Conservation (phyloP, 1,140 invertebrate species). For the Sminthurides bifidus region DNA sequence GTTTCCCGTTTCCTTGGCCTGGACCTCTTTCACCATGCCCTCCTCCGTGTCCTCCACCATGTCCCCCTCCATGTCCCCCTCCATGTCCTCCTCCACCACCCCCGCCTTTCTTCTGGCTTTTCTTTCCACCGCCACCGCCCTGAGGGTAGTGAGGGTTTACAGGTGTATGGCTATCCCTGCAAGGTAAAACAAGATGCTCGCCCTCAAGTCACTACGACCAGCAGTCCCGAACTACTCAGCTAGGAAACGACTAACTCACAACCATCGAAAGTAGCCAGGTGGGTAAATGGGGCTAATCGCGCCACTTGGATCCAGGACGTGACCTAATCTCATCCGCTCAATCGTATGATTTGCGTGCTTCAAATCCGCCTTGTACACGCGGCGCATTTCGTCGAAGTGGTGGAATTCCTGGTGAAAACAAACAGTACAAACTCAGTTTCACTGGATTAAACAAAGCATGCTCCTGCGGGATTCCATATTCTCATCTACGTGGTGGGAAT, state of each 20-base stretch:
- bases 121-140: conserved; percentile 3
- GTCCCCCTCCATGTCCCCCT: conserved; percentile 7
- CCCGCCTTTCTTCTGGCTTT: conserved; percentile 12
- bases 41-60: not conserved
- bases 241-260: conserved; percentile 9
- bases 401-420: conserved; percentile 30
- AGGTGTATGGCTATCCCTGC: conserved; percentile 20
- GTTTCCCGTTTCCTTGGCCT: conserved; percentile 1
- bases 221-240: too few relatives aligned
- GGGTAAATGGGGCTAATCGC: conserved; percentile 28
- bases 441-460: too few relatives aligned
- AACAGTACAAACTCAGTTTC: not conserved
- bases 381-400: conserved; percentile 32
- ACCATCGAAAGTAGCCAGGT: conserved; percentile 27
- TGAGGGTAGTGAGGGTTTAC: not conserved
- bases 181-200: not conserved
- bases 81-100: not conserved
- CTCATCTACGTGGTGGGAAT: too few relatives aligned
- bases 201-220: too few relatives aligned
- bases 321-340: conserved; percentile 25
- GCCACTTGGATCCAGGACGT: conserved; percentile 27
- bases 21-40: not conserved
- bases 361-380: conserved; percentile 31
- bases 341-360: conserved; percentile 32
- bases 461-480: too few relatives aligned